These are phyloP conservation scores for Pseudochirops corinnae DNA, from an alignment of 2,797 vertebrate genomes.

Conservation along the genomic window DNA sequence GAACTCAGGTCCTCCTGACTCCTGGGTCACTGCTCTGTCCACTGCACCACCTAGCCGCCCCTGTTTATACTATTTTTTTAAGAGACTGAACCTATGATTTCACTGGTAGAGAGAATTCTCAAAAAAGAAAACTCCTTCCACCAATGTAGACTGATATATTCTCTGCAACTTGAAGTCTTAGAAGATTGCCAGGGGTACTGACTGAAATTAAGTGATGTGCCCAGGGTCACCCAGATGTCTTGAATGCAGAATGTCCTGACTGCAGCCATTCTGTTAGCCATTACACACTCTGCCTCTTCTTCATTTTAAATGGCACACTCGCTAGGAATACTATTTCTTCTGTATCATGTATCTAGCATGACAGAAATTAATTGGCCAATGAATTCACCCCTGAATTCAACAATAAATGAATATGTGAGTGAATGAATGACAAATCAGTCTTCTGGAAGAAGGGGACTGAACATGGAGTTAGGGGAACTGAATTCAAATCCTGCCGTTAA, in stretches of 20 bases:
- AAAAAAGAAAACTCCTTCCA: background rate
- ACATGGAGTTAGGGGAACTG: background rate
- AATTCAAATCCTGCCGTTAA: background rate
- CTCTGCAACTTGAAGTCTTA: background rate
- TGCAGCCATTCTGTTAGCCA: background rate
- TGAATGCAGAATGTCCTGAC: background rate
- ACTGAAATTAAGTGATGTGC: background rate
- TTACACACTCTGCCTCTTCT: background rate
- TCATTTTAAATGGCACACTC: background rate
- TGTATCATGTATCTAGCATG: background rate
- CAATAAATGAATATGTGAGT: background rate
- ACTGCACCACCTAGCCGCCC: too few relatives aligned
- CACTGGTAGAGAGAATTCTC: background rate
- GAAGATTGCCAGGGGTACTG: background rate
- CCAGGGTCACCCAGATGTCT: background rate
- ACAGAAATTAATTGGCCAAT: background rate
- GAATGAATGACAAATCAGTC: background rate
- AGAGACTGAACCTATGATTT: background rate
- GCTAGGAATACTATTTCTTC: background rate
- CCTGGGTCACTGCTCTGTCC: too few relatives aligned
- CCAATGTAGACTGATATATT: background rate
- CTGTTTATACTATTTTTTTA: background rate
- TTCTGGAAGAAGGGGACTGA: background rate
- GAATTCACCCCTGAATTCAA: background rate
- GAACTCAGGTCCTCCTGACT: background rate